Evolutionary conservation across 2,888 invertebrate species (phyloP).

Genomic region (Opisthograptis luteolata): DNA sequence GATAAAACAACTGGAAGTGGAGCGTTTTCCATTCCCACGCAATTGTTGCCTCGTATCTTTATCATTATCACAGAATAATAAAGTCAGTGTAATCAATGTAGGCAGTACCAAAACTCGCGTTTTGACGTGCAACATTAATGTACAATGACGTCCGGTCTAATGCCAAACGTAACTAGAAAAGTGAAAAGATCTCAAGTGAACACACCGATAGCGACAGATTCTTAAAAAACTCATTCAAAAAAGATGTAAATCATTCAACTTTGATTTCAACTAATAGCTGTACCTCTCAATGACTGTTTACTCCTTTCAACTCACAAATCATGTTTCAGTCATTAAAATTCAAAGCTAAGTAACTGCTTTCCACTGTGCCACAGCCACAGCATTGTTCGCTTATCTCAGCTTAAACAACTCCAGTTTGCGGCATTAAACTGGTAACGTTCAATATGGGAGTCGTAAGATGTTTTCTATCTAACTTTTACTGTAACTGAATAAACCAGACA

Average conservation of each 20-base stretch:
- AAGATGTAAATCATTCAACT: too few species aligned
- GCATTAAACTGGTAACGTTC: slow-evolving; percentile 29
- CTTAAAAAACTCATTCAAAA: too few species aligned
- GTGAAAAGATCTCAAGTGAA: too few species aligned
- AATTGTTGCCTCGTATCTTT: slow-evolving; percentile 23
- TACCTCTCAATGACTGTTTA: too few species aligned
- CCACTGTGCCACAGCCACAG: not conserved
- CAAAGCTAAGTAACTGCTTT: slow-evolving; percentile 11
- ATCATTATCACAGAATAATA: slow-evolving; percentile 21
- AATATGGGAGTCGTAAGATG: slow-evolving; percentile 30
- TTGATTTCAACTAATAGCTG: too few species aligned
- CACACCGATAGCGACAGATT: too few species aligned
- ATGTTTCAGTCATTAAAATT: too few species aligned
- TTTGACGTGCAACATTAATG: too few species aligned
- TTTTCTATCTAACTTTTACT: slow-evolving; percentile 18
- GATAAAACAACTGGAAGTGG: slow-evolving; percentile 26
- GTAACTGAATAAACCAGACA: slow-evolving; percentile 1
- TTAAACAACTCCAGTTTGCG: slow-evolving; percentile 18
- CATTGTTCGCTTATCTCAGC: slow-evolving; percentile 20
- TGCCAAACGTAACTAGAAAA: too few species aligned
- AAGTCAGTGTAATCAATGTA: slow-evolving; percentile 16
- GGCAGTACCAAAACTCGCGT: slow-evolving; percentile 1
- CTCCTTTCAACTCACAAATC: too few species aligned
- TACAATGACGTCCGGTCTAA: too few species aligned
- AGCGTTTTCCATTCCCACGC: slow-evolving; percentile 24